A percentile compares a stretch with the other conserved stretches of the same genome.
Evolutionary conservation across 2,888 invertebrate species (phyloP).

Genomic region (Amphimallon solstitiale): DNA sequence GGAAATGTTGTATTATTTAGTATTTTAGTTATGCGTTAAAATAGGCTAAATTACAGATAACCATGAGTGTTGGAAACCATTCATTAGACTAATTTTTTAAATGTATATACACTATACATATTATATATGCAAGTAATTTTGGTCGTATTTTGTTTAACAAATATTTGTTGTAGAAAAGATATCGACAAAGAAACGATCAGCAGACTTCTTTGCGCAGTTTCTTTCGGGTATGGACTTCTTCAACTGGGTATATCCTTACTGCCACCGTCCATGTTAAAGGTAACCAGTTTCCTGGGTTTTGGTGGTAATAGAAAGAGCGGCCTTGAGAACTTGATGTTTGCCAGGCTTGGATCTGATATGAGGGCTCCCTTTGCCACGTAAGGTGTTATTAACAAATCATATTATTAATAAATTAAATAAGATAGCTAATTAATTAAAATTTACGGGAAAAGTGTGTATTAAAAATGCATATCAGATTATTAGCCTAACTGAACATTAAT

Average conservation of each 20-base stretch:
- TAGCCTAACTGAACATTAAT: too few relatives aligned
- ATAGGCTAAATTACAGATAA: too few relatives aligned
- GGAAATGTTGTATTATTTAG: too few relatives aligned
- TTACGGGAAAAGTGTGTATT: too few relatives aligned
- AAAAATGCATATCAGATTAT: too few relatives aligned
- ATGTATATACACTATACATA: too few relatives aligned
- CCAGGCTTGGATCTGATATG: conserved; percentile 72
- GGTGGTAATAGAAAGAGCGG: conserved; percentile 71
- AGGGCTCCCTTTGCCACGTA: conserved; percentile 74
- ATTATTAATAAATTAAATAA: conserved; percentile 15
- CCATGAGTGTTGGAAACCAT: too few relatives aligned
- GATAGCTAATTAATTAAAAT: too few relatives aligned
- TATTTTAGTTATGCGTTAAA: too few relatives aligned
- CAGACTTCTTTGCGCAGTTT: conserved; percentile 74
- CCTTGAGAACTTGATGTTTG: conserved; percentile 69
- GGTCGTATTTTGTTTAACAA: background rate
- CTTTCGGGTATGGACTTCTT: conserved; percentile 77
- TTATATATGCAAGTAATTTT: too few relatives aligned
- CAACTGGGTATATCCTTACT: conserved; percentile 74
- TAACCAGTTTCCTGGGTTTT: conserved; percentile 74
- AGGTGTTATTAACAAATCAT: conserved; percentile 48
- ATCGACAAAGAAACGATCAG: conserved; percentile 67
- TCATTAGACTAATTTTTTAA: too few relatives aligned
- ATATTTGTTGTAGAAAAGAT: conserved; percentile 36
- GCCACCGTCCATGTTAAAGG: conserved; percentile 70